These are phyloP conservation scores for Conus ventricosus DNA, from an alignment of 1,140 invertebrate genomes.

Conservation along the genomic window DNA sequence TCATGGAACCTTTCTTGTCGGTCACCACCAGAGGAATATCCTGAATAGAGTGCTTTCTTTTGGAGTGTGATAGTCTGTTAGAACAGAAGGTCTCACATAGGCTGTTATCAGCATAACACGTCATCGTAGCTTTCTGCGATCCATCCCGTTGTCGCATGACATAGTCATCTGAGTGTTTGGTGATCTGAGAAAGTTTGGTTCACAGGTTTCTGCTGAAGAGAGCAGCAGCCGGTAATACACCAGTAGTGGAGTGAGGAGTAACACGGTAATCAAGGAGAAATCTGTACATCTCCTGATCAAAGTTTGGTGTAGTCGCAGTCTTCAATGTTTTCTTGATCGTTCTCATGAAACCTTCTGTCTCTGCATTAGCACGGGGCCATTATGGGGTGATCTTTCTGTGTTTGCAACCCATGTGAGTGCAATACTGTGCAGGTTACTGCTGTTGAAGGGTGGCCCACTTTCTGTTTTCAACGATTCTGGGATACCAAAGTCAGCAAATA, in stretches of 20 bases:
- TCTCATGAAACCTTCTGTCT: slow-evolving; percentile 56
- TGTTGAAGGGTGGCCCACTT: slow-evolving; percentile 27
- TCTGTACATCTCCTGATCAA: not conserved
- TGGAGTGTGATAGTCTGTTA: not conserved
- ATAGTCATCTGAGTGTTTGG: not conserved
- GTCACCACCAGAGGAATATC: not conserved
- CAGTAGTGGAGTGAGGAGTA: not conserved
- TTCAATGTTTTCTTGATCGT: too few species aligned
- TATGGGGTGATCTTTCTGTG: slow-evolving; percentile 52
- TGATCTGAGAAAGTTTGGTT: not conserved
- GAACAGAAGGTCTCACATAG: not conserved
- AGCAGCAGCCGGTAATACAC: not conserved
- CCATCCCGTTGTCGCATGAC: not conserved
- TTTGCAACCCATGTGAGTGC: slow-evolving; percentile 35
- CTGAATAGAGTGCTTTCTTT: not conserved
- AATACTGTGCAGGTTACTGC: slow-evolving; percentile 30
- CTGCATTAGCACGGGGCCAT: slow-evolving; percentile 55
- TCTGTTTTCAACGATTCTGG: slow-evolving; percentile 49
- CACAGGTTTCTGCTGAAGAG: not conserved
- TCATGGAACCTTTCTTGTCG: not conserved
- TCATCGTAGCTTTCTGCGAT: not conserved
- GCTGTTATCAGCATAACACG: not conserved
- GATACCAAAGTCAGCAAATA: slow-evolving; percentile 44
- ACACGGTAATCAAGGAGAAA: not conserved
- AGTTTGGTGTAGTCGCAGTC: not conserved